Base-by-base conservation (phyloP, 2,113 vertebrate species). In the Corythoichthys haematopterus region DNA sequence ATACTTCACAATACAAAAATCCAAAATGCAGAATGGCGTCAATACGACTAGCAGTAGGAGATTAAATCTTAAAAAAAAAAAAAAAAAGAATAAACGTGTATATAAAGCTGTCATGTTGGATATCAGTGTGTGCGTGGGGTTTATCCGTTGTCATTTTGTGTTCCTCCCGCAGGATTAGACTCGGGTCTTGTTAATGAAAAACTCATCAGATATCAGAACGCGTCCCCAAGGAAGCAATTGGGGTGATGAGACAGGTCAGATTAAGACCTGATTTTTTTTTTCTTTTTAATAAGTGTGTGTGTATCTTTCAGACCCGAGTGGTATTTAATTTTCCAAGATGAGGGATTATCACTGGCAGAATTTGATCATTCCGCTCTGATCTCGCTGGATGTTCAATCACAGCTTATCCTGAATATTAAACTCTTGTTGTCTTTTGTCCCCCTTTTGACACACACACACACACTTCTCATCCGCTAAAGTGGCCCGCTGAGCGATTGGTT, bases 141-240 rank as follows among this genome's bases (percentile, higher is more conserved):
- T 87, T 89, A 90, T 90, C 83, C 55, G 72, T 84, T 83, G 82
- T 88, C 86, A 79, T 88, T 89, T 84, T 88, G 78, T 83, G 86
- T 83, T 81, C 59, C 68, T 85, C 82, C 72, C 80, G 79, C 72
- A 12, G 78, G 88, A 92, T 91, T 90, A 90, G 76, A 84, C 80
- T 80, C 77, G 69, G 69, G 81, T 84, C 83, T 91, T 86, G 83
- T 90, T 90, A 89, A 90, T 89, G 76, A 90, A 87, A 90, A 90
- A 88, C 89, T 90, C 87, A 90, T 91, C 82, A 88, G 85, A 88
- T 90, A 80, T 88, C 89, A 90, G 82, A 83, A 78, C 80, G 81
- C 78, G 70, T 84, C 85, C 77, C 72, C 1, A 9, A 74, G 83
- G 80, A 84, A 80, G 70, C 80, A 70, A 69, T 48, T 76, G 70